Evolutionary conservation across 2,888 invertebrate genomes (phyloP), one percentile per base, ranked within the genome.

Genomic region (Scrobipalpa atriplicella): DNA sequence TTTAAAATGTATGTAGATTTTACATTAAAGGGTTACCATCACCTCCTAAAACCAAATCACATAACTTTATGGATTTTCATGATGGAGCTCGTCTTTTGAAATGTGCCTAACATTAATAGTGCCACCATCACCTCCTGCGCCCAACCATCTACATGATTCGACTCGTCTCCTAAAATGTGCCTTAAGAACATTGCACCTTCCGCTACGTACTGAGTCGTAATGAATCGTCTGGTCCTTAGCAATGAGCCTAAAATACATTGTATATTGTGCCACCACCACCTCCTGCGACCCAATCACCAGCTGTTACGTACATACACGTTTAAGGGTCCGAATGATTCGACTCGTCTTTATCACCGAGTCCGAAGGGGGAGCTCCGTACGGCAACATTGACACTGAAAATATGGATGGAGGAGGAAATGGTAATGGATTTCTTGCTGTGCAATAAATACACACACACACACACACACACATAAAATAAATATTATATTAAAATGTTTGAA

Each of bases 221-320:
- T 29, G 29, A 29, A 29, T 29, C 29, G 29, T 3, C 29, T 29
- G 5, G 29, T 29, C 2, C 29, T 29, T 29, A 3, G 29, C 29
- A 29, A 29, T 29, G 29, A 3, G 29, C 29, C 29, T 29, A 29
- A 3, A 29, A 3, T 29, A 29, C 29, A 29, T 29, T 29, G 29
- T 29, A 29, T 29, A 29, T 29, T 29, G 29, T 29, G 29, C 29
- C 5, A 29, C 29, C 5, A 29, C 5, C 29, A 61, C 61, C 61
- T 39, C 11, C 36, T 36, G 38, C 5, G 56, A n/a, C 61, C 61
- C 61, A 43, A 19, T 52, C 56, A 41, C 63, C 64, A 41, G 54
- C 41, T 41, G 21, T 60, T 89, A 92, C 92, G 90, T 92, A 92
- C 92, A 92, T 90, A 90, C 91, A 87, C 89, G 84, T 83, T 84